Evolutionary conservation across 2,888 invertebrate species (phyloP).

Genomic region (Zygothrica quintamaculata): DNA sequence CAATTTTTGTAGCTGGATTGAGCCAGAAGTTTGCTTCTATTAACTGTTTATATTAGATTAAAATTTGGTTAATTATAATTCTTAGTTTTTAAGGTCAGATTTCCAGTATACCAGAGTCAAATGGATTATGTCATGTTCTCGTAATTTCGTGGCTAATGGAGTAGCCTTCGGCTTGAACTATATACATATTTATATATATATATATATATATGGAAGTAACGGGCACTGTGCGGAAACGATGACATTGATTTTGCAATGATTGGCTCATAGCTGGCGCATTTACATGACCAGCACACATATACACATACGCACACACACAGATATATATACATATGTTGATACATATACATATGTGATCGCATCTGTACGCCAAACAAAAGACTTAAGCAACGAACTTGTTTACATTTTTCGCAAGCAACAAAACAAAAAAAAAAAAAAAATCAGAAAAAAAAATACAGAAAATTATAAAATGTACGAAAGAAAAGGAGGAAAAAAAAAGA

Average conservation of each 20-base stretch:
- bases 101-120: too few relatives aligned
- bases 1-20: too few relatives aligned
- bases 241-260: slow-evolving; percentile 59
- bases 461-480: slow-evolving; percentile 8
- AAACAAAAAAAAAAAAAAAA: slow-evolving; percentile 20
- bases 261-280: slow-evolving; percentile 58
- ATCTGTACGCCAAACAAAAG: slow-evolving; percentile 63
- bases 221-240: slow-evolving; percentile 54
- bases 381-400: slow-evolving; percentile 79
- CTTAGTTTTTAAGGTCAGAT: too few relatives aligned
- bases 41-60: too few relatives aligned
- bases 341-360: slow-evolving; percentile 36
- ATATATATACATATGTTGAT: not conserved
- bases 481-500: slow-evolving; percentile 13
- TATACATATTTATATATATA: too few relatives aligned
- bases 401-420: slow-evolving; percentile 71
- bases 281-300: slow-evolving; percentile 26
- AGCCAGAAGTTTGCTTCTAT: too few relatives aligned
- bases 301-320: slow-evolving; percentile 2
- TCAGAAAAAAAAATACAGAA: slow-evolving; percentile 1
- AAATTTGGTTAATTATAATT: too few relatives aligned
- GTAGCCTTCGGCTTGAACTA: slow-evolving; percentile 1
- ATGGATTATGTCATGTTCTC: not conserved
- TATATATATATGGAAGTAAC: slow-evolving; percentile 17
- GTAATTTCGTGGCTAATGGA: not conserved